Evolutionary conservation across 2,888 invertebrate genomes (phyloP).

Genomic region (Clivina fossor): DNA sequence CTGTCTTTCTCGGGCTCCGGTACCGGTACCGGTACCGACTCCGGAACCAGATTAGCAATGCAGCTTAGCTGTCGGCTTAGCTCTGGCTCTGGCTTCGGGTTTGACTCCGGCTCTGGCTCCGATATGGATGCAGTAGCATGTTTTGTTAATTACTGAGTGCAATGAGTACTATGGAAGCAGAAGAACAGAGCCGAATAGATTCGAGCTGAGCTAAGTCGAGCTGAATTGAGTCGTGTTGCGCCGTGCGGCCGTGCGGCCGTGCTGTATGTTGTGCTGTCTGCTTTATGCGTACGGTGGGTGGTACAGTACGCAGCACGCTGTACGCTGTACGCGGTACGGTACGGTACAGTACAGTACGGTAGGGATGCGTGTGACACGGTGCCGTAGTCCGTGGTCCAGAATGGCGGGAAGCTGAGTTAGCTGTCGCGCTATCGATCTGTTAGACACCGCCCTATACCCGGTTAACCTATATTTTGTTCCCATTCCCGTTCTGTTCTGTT

Average conservation of each 20-base stretch:
- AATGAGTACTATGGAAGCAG: too few relatives aligned
- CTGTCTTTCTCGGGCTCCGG: background rate
- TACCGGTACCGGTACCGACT: background rate
- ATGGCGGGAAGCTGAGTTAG: constrained; percentile 24
- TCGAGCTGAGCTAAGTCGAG: background rate
- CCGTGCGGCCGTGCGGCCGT: background rate
- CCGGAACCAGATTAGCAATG: background rate
- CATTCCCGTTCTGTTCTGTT: constrained; percentile 2
- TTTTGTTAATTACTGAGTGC: too few relatives aligned
- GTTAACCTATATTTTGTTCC: constrained; percentile 32
- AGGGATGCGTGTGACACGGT: too few relatives aligned
- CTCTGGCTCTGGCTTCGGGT: too few relatives aligned
- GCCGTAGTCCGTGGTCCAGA: constrained; percentile 19
- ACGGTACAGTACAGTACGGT: too few relatives aligned
- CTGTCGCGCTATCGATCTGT: constrained; percentile 22
- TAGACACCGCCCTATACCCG: constrained; percentile 33
- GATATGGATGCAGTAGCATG: too few relatives aligned
- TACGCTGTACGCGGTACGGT: constrained; percentile 9
- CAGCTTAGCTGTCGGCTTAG: too few relatives aligned
- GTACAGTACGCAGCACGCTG: background rate
- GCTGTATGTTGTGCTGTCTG: background rate
- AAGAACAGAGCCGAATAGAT: too few relatives aligned
- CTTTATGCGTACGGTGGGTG: background rate
- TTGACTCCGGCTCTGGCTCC: too few relatives aligned
- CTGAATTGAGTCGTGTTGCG: background rate